A percentile compares a stretch with the other conserved stretches of the same genome.
Conservation (phyloP, 2,797 vertebrate species). For the Anniella stebbinsi region DNA sequence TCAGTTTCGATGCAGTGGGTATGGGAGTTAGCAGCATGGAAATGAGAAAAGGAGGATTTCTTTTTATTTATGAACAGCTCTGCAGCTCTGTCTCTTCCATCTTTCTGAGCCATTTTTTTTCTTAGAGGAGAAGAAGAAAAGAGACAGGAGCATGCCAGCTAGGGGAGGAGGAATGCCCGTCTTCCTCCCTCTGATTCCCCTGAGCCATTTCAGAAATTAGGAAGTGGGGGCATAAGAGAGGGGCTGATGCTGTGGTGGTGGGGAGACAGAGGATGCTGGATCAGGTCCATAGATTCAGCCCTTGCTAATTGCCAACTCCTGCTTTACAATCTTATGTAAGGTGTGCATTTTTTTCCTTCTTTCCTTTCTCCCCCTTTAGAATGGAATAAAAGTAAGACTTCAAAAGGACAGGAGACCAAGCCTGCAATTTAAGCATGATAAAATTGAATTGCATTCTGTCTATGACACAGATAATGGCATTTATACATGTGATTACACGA, state of each 20-base stretch:
- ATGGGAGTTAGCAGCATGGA: background rate
- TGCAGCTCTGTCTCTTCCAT: background rate
- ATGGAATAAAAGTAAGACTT: conserved; percentile 60
- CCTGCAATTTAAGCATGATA: conserved; percentile 54
- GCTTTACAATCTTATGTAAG: background rate
- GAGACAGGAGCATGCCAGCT: background rate
- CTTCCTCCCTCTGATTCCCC: too few relatives aligned
- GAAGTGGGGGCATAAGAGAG: background rate
- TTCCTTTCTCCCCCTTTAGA: conserved; percentile 63
- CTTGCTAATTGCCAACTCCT: background rate
- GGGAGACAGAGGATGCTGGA: background rate
- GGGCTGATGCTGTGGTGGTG: background rate
- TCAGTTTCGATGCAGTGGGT: too few relatives aligned
- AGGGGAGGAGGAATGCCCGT: background rate
- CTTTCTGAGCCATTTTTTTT: background rate
- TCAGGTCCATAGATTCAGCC: background rate
- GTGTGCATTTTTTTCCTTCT: background rate
- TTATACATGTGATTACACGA: conserved; percentile 78
- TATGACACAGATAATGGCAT: conserved; percentile 71
- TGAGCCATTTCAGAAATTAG: background rate
- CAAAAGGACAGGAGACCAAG: conserved; percentile 40
- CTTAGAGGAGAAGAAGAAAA: background rate
- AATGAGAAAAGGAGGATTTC: background rate
- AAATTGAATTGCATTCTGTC: conserved; percentile 61
- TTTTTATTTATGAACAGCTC: background rate